Percentiles rank a stretch among this genome's conserved stretches.
Conservation (phyloP, 2,797 vertebrate genomes). For the Aselliscus stoliczkanus region DNA sequence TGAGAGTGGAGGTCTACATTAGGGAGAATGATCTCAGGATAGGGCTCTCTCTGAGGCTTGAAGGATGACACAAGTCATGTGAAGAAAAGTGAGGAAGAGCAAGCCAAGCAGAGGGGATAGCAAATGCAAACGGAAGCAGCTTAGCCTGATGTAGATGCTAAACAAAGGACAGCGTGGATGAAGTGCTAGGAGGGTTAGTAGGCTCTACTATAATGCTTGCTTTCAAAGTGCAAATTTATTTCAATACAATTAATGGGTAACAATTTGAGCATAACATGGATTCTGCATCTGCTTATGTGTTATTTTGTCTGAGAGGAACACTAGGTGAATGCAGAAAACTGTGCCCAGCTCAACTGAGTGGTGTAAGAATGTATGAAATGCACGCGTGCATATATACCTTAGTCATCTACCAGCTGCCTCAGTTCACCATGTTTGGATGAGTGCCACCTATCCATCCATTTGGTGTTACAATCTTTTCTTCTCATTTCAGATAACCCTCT, state of each 20-base stretch:
- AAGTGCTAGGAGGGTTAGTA: background rate
- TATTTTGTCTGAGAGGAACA: background rate
- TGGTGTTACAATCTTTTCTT: background rate
- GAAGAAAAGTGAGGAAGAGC: background rate
- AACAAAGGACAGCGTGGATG: background rate
- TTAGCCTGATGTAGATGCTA: background rate
- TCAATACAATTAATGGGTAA: background rate
- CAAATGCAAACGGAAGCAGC: background rate
- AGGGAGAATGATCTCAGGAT: background rate
- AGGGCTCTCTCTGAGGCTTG: background rate
- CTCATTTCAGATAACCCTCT: background rate
- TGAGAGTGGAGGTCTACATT: background rate
- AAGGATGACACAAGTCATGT: background rate
- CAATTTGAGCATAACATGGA: background rate
- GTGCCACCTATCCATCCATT: background rate
- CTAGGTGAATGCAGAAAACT: background rate
- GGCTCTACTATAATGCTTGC: background rate
- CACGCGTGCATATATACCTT: background rate
- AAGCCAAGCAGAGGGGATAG: background rate
- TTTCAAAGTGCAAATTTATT: slow-evolving; percentile 11
- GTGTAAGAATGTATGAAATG: background rate
- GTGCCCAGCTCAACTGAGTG: background rate
- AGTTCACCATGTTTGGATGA: background rate
- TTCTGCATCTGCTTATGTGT: background rate
- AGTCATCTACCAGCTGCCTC: background rate